Evolutionary conservation across 2,888 invertebrate species (phyloP).

Genomic region (Callyntrura sp.): DNA sequence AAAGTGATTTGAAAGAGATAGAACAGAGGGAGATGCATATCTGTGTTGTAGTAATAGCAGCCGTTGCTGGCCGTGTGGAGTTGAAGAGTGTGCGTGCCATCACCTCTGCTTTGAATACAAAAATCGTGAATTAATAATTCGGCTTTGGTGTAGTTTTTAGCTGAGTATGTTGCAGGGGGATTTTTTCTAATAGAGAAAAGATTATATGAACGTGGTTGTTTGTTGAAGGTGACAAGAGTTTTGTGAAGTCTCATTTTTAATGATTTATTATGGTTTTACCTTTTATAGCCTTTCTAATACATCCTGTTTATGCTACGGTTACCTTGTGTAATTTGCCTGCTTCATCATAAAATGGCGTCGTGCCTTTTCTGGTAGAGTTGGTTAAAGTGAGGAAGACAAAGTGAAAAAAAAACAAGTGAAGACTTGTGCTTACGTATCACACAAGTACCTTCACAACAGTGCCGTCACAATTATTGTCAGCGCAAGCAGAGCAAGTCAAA

Average conservation of each 20-base stretch:
- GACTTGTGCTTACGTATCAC: conserved; percentile 5
- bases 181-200: conserved; percentile 2
- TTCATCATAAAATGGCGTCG: neutral
- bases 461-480: conserved; percentile 16
- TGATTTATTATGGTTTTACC: conserved; percentile 51
- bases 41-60: neutral
- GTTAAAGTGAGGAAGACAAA: neutral
- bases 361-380: neutral
- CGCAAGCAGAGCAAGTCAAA: conserved; percentile 25
- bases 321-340: conserved; percentile 29
- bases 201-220: neutral
- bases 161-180: neutral
- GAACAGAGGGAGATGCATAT: conserved; percentile 42
- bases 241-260: conserved; percentile 57
- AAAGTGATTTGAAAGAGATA: conserved; percentile 33
- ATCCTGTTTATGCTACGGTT: conserved; percentile 34
- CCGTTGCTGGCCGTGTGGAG: neutral
- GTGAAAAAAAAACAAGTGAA: neutral
- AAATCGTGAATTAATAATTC: neutral
- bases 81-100: neutral
- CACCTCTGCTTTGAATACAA: conserved; percentile 12
- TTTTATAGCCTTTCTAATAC: conserved; percentile 43
- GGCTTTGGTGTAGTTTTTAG: neutral
- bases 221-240: conserved; percentile 51
- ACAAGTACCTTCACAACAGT: conserved; percentile 19